Conservation (phyloP, 1,140 invertebrate genomes). For the Drosophila parvula region DNA sequence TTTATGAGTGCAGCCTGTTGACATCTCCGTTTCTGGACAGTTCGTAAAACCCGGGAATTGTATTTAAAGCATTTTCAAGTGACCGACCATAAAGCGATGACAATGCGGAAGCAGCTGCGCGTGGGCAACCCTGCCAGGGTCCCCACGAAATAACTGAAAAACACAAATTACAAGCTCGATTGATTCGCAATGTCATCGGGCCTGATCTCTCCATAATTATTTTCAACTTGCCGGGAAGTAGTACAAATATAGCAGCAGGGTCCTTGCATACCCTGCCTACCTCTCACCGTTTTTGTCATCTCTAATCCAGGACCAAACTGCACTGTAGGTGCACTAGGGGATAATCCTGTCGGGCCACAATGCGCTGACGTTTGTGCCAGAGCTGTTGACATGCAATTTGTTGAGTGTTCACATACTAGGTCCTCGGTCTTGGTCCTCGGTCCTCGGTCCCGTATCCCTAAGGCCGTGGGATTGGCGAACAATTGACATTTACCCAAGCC, state of each 20-base stretch:
- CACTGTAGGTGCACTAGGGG: constrained; percentile 45
- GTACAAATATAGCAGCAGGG: constrained; percentile 14
- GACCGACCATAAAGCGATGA: constrained; percentile 54
- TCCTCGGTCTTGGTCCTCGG: constrained; percentile 24
- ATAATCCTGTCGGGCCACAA: constrained; percentile 64
- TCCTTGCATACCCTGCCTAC: not conserved
- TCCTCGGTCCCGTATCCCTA: constrained; percentile 38
- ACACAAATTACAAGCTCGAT: constrained; percentile 73
- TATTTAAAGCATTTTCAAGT: constrained; percentile 32
- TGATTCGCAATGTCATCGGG: constrained; percentile 61
- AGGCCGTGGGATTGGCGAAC: constrained; percentile 45
- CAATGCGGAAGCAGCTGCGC: constrained; percentile 44
- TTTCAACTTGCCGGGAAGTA: constrained; percentile 42
- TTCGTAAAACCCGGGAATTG: constrained; percentile 52
- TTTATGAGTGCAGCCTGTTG: constrained; percentile 77
- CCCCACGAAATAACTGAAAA: constrained; percentile 1
- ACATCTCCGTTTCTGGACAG: constrained; percentile 71
- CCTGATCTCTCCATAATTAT: constrained; percentile 47
- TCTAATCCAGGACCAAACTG: constrained; percentile 55
- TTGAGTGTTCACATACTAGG: constrained; percentile 53
- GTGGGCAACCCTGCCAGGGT: constrained; percentile 14
- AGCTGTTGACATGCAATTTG: constrained; percentile 82
- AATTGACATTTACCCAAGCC: constrained; percentile 68
- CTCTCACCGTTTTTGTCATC: constrained; percentile 60
- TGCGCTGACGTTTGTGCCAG: constrained; percentile 57